A percentile compares a stretch with the other conserved stretches of the same genome.
Conservation (phyloP, 1,140 invertebrate species). For the Leguminivora glycinivorella region DNA sequence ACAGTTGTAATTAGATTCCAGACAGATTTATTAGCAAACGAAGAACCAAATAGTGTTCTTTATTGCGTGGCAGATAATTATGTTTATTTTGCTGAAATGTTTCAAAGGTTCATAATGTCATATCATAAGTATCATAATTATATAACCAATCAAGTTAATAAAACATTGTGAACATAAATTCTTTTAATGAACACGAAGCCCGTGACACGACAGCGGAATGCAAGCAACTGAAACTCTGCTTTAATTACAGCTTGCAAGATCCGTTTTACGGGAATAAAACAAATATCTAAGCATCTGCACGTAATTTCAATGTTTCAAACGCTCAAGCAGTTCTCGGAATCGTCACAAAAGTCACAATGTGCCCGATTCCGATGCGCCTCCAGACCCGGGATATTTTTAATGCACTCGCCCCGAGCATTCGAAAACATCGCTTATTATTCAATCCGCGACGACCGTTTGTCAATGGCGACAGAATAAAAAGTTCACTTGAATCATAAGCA, state of each 20-base stretch:
- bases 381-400: slow-evolving; percentile 44
- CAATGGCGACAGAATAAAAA: slow-evolving; percentile 59
- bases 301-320: slow-evolving; percentile 27
- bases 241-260: neutral
- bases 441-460: slow-evolving; percentile 55
- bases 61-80: too few species aligned
- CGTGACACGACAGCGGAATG: neutral
- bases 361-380: slow-evolving; percentile 16
- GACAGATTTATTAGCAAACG: too few species aligned
- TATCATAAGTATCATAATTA: too few species aligned
- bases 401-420: slow-evolving; percentile 43
- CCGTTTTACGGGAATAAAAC: neutral
- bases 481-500: slow-evolving; percentile 42
- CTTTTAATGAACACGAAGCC: neutral
- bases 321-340: slow-evolving; percentile 9
- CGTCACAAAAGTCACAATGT: slow-evolving; percentile 11
- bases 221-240: neutral
- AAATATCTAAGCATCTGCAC: slow-evolving; percentile 12
- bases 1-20: too few species aligned
- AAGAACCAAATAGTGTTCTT: too few species aligned
- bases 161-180: neutral
- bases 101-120: too few species aligned
- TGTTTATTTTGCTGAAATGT: too few species aligned
- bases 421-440: slow-evolving; percentile 58
- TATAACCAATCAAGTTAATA: neutral